A percentile compares a stretch with the other conserved stretches of the same genome.
Evolutionary conservation across 1,140 invertebrate genomes (phyloP).

Genomic region (Nasonia giraulti): DNA sequence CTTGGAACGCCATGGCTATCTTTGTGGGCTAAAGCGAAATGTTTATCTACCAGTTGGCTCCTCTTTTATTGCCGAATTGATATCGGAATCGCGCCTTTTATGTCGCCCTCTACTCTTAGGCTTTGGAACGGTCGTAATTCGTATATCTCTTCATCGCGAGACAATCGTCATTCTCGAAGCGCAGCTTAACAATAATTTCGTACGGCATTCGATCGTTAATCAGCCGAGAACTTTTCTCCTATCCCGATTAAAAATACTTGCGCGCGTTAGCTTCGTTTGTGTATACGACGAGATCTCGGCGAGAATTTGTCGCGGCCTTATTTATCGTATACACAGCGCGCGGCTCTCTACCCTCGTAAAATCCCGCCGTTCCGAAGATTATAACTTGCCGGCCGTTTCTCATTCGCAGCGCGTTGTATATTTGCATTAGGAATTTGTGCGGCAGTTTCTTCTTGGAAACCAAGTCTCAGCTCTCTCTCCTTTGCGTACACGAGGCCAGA

Average conservation of each 20-base stretch:
- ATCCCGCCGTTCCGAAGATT: neutral
- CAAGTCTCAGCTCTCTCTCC: neutral
- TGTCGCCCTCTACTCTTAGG: neutral
- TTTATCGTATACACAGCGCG: neutral
- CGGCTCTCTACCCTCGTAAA: neutral
- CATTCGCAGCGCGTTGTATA: neutral
- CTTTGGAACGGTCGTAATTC: neutral
- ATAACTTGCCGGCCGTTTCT: slow-evolving; percentile 11
- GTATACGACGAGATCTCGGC: neutral
- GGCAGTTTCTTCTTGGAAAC: neutral
- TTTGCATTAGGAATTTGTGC: slow-evolving; percentile 25
- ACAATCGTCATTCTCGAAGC: no score
- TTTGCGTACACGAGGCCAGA: neutral
- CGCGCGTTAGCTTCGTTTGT: neutral
- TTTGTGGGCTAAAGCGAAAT: neutral
- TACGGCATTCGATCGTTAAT: no score
- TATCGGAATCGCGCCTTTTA: neutral
- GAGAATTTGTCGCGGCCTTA: neutral
- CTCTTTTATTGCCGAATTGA: neutral
- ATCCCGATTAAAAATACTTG: no score
- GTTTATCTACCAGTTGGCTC: neutral
- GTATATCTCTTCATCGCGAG: no score
- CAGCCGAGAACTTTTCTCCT: no score
- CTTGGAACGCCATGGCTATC: neutral
- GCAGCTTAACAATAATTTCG: no score